phyloP scores from a whole-genome alignment of 1,140 invertebrate species.

The Drosophila sp. region DNA sequence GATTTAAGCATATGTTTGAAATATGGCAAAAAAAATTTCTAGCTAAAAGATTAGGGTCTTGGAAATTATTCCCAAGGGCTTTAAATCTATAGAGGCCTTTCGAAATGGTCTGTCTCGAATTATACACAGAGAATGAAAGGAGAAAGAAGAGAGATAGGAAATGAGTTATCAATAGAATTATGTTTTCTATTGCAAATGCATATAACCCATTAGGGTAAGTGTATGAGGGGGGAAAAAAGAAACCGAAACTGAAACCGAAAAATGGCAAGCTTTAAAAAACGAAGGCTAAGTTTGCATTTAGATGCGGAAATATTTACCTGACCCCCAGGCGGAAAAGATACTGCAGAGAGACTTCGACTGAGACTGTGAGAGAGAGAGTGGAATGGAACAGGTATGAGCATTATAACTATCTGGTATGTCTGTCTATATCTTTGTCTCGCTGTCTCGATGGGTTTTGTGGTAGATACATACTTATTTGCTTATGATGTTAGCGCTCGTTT shows the following conservation, averaged over 20 bases:
- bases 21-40: no score
- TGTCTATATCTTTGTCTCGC: slow-evolving; percentile 31
- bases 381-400: slow-evolving; percentile 22
- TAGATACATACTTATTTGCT: slow-evolving; percentile 31
- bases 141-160: no score
- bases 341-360: background rate
- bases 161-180: no score
- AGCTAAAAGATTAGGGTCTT: background rate
- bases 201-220: background rate
- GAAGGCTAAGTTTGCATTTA: slow-evolving; percentile 42
- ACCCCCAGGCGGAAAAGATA: background rate
- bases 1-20: no score
- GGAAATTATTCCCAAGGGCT: background rate
- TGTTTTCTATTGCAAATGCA: background rate
- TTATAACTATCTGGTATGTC: slow-evolving; percentile 8
- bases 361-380: slow-evolving; percentile 11
- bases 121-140: background rate
- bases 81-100: background rate
- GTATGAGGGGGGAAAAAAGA: background rate
- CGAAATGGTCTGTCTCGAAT: background rate
- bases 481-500: slow-evolving; percentile 39
- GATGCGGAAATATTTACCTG: slow-evolving; percentile 50
- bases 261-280: background rate
- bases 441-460: slow-evolving; percentile 23
- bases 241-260: slow-evolving; percentile 5